Evolutionary conservation across 1,140 invertebrate species (phyloP), one percentile per base, ranked within the genome.

Genomic region (Aphelenchoides fujianensis): DNA sequence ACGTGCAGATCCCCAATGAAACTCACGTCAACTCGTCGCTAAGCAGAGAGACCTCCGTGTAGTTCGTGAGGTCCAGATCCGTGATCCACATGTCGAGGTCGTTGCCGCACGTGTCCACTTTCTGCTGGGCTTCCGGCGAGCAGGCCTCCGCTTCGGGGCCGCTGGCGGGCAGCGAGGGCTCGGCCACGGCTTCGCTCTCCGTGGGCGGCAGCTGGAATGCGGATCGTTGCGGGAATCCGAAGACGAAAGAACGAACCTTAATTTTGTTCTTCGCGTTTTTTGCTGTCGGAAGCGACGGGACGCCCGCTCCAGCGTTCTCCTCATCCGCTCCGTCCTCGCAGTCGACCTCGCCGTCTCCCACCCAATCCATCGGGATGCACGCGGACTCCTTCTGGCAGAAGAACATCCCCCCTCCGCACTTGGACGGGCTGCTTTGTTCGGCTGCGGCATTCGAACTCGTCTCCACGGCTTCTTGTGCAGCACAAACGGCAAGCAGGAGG

Each of bases 291-390:
- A 23, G n/a, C 19, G 16, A 74, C 32, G 3, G 41, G 23, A 48
- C 41, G 23, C 41, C 23, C 12, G 41, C 12, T 16, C 41, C 41
- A 23, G 41, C 41, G 41, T 48, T 48, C 23, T 48, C 12, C 23
- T 48, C 41, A 48, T 48, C 41, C 12, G 41, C 41, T 48, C 12
- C 41, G 23, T 48, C 41, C 31, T 97, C 95, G 85, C 95, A 98
- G 85, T 98, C 94, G 3, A 90, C 88, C 30, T 92, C 88, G 71
- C 92, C 93, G 86, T 98, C 95, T 82, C 95, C 98, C 70, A 93
- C 90, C 93, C 93, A 97, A 9, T 91, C 90, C 74, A 89, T 90
- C 0, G 94, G 94, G 59, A 98, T 94, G 80, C 95, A 98, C 54
- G 27, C 23, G 9, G 53, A 54, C 23, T 74, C 67, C n/a, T 19